Percentiles rank a stretch among this genome's conserved stretches.
phyloP scores from a whole-genome alignment of 2,888 invertebrate species.

The Scaptomyza caliginosa region DNA sequence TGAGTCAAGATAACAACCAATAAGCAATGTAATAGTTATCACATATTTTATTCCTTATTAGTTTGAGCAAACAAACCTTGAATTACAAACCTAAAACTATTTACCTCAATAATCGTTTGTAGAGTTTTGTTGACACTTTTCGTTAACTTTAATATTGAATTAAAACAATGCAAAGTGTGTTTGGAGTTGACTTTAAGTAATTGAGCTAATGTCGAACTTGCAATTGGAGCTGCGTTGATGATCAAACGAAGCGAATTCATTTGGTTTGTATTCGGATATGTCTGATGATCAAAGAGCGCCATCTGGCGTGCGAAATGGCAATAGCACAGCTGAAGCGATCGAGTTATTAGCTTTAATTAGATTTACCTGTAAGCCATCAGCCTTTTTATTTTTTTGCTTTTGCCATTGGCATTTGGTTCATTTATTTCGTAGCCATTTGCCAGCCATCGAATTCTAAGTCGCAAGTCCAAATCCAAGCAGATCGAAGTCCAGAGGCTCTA shows the following conservation, averaged over 20 bases:
- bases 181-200: background rate
- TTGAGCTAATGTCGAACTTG: background rate
- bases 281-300: slow-evolving; percentile 34
- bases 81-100: no score
- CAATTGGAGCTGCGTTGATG: background rate
- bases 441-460: slow-evolving; percentile 16
- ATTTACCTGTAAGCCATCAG: slow-evolving; percentile 59
- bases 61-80: no score
- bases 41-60: no score
- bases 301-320: slow-evolving; percentile 30
- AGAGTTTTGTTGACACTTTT: no score
- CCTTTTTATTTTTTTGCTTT: slow-evolving; percentile 8
- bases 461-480: slow-evolving; percentile 5
- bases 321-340: slow-evolving; percentile 6
- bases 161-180: background rate
- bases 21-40: no score
- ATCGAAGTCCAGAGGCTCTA: slow-evolving; percentile 10
- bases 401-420: slow-evolving; percentile 45
- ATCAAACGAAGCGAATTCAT: slow-evolving; percentile 8
- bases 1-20: no score
- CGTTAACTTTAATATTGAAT: no score
- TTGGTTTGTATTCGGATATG: slow-evolving; percentile 15
- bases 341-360: slow-evolving; percentile 57
- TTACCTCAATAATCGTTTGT: no score
- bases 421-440: slow-evolving; percentile 44